Evolutionary conservation across 2,113 vertebrate genomes (phyloP), one percentile per base, ranked within the genome.

Genomic region (Zeus faber): DNA sequence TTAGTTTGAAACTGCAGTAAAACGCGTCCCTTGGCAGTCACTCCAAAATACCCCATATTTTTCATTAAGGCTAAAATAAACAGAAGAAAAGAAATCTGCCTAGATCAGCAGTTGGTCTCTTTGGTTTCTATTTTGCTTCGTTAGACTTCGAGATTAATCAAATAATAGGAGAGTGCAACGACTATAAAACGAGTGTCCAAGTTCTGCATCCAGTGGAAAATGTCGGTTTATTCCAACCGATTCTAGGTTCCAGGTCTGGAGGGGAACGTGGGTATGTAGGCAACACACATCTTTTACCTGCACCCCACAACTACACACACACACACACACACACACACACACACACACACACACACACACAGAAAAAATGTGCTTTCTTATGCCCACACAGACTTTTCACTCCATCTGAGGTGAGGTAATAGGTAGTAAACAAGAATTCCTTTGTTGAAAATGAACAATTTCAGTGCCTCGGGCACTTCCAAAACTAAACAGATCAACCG

Each of bases 151-250:
- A 70, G 73, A 83, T 82, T 76, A 73, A 85, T 83, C 66, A 64
- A 74, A 84, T 85, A 87, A 84, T 82, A 71, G 79, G 79, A 76
- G 80, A 77, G 65, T 85, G 85, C 79, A 83, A 85, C 72, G 77
- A 54, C 84, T 65, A 85, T 89, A 87, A 89, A 89, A 87, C 17
- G 23, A 68, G 58, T 59, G 77, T 85, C 88, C 86, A 87, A 85
- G 71, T 79, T 77, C 74, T 83, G 50, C 59, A 64, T 85, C 84
- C 81, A 88, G 76, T 63, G 86, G 88, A 89, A 89, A 89, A 88
- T 84, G 64, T 82, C 35, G 61, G 76, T 74, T 79, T 74, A 62
- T 82, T 87, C 86, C 86, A 87, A 81, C 66, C 54, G n/a, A 44
- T 75, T 65, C 51, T 53, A 33, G 52, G 68, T 77, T 85, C 79